Percentiles rank a stretch among this genome's conserved stretches.
Evolutionary conservation across 2,113 vertebrate species (phyloP).

Genomic region (Platysternon megacephalum): DNA sequence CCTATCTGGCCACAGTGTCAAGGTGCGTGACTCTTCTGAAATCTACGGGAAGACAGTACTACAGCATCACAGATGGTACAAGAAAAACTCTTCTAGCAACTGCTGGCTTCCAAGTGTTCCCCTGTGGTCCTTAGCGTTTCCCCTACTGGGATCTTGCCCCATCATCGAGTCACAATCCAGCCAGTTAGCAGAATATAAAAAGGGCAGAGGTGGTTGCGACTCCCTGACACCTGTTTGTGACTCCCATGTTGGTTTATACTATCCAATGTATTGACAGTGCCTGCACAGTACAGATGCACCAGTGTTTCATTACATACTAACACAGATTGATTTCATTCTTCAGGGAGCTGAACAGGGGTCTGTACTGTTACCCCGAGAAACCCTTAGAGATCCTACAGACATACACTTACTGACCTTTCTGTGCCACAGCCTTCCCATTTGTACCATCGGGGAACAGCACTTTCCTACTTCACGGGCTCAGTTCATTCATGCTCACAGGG

Average conservation of each 20-base stretch:
- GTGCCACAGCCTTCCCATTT: neutral
- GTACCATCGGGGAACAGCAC: neutral
- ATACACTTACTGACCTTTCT: neutral
- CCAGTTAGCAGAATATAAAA: no score
- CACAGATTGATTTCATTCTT: neutral
- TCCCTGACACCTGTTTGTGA: no score
- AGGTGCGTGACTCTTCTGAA: neutral
- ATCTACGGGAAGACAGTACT: neutral
- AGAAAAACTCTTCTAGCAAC: no score
- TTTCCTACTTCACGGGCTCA: neutral
- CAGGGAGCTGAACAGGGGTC: no score
- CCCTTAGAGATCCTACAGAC: no score
- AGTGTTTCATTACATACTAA: neutral
- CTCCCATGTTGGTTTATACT: neutral
- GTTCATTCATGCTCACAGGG: neutral
- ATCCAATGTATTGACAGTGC: no score
- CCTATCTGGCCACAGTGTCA: accelerated
- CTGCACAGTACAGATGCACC: neutral
- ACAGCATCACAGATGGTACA: neutral
- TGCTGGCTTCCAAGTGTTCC: neutral
- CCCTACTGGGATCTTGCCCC: neutral
- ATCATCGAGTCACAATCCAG: neutral
- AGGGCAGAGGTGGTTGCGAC: no score
- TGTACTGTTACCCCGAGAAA: neutral
- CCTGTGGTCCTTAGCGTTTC: neutral